Evolutionary conservation across 2,113 vertebrate species (phyloP).

Genomic region (Paratilapia polleni): DNA sequence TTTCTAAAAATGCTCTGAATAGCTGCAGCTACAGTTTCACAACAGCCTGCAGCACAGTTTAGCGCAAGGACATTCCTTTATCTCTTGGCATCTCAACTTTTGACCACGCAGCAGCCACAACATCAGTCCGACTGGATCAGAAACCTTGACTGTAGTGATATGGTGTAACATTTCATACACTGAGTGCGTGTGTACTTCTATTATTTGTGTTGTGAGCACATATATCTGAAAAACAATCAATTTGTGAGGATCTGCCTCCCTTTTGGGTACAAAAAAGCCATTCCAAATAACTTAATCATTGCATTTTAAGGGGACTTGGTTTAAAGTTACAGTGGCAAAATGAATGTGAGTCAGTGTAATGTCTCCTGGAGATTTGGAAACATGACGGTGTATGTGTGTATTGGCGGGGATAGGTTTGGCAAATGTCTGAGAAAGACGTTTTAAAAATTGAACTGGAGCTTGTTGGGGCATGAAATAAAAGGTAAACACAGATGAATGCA

Average conservation of each 20-base stretch:
- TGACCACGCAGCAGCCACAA: constrained; percentile 29
- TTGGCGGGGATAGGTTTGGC: neutral
- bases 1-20: constrained; percentile 27
- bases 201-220: neutral
- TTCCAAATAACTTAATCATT: neutral
- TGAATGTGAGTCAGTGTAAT: neutral
- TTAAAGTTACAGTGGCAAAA: neutral
- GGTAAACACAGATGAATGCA: constrained; percentile 31
- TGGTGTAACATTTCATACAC: neutral
- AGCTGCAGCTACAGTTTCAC: constrained; percentile 7
- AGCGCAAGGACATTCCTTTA: constrained; percentile 51
- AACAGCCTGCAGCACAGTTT: constrained; percentile 1
- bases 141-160: constrained; percentile 20
- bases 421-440: neutral
- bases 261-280: neutral
- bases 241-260: neutral
- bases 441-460: neutral
- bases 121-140: constrained; percentile 1
- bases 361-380: neutral
- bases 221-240: neutral
- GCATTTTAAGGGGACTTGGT: neutral
- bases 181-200: neutral
- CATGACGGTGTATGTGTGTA: neutral
- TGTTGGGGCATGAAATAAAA: constrained; percentile 20
- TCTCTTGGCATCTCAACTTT: constrained; percentile 26